A percentile compares a stretch with the other conserved stretches of the same genome.
phyloP scores from a whole-genome alignment of 2,888 invertebrate genomes.

The Prosapia bicincta region DNA sequence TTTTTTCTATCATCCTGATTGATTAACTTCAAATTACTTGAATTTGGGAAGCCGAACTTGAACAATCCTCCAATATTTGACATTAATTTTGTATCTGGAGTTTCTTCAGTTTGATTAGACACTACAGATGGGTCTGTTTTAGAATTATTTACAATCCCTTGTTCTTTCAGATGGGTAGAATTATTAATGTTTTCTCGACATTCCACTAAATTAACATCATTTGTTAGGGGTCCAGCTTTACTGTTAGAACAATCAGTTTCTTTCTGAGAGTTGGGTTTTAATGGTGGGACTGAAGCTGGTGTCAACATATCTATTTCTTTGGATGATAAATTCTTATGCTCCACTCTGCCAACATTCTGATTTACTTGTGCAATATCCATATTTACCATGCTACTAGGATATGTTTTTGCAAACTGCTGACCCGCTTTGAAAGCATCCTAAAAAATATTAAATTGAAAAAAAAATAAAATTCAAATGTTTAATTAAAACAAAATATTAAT shows the following conservation, averaged over 20 bases:
- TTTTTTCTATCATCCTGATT: slow-evolving; percentile 2
- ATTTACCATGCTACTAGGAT: slow-evolving; percentile 49
- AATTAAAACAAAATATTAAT: no score
- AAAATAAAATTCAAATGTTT: not conserved
- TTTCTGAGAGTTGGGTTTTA: not conserved
- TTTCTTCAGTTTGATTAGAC: not conserved
- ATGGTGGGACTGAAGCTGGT: not conserved
- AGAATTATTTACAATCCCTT: no score
- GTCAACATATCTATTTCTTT: no score
- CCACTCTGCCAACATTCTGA: no score
- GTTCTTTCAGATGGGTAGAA: not conserved
- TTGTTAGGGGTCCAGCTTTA: not conserved
- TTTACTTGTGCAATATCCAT: slow-evolving; percentile 35
- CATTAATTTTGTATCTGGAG: not conserved
- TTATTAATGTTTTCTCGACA: not conserved
- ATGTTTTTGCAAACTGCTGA: slow-evolving; percentile 67
- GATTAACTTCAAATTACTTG: slow-evolving; percentile 2
- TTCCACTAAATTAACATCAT: not conserved
- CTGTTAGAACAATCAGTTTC: not conserved
- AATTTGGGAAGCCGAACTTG: slow-evolving; percentile 10
- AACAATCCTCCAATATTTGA: slow-evolving; percentile 25
- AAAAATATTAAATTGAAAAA: no score
- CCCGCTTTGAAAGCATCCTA: slow-evolving; percentile 56
- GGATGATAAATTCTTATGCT: no score
- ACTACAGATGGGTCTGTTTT: not conserved